Conservation (phyloP, 2,888 invertebrate genomes). For the Serrognathus titanus region DNA sequence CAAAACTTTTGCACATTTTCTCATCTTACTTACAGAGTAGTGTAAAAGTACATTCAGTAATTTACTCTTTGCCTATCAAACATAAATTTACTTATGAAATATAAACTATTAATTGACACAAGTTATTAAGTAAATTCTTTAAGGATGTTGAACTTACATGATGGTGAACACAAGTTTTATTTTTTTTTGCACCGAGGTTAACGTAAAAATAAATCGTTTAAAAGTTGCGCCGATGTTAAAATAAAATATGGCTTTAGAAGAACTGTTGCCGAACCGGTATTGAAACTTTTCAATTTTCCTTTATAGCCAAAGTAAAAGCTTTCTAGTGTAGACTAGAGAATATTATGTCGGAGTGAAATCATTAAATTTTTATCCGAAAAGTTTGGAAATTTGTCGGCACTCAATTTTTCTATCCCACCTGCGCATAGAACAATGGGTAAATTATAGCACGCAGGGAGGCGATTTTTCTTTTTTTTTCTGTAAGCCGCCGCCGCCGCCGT, state of each 20-base stretch:
- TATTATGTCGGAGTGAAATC: slow-evolving; percentile 36
- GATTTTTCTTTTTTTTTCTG: too few relatives aligned
- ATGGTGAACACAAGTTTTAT: too few relatives aligned
- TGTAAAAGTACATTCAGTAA: too few relatives aligned
- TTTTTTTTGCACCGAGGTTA: not conserved
- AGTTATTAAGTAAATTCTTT: too few relatives aligned
- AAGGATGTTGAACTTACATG: too few relatives aligned
- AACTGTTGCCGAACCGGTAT: slow-evolving; percentile 21
- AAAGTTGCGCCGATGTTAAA: slow-evolving; percentile 22
- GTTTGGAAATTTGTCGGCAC: slow-evolving; percentile 16
- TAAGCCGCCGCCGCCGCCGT: too few relatives aligned
- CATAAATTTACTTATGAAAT: too few relatives aligned
- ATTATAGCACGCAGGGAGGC: not conserved
- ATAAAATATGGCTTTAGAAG: slow-evolving; percentile 22
- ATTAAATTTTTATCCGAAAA: slow-evolving; percentile 39
- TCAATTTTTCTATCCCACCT: slow-evolving; percentile 13
- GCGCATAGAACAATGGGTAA: slow-evolving; percentile 6
- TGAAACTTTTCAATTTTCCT: slow-evolving; percentile 39
- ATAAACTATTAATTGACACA: too few relatives aligned
- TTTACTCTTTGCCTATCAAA: too few relatives aligned
- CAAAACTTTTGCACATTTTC: too few relatives aligned
- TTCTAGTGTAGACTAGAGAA: slow-evolving; percentile 36
- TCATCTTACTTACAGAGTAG: too few relatives aligned
- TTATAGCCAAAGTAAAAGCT: slow-evolving; percentile 42
- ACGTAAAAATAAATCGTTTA: slow-evolving; percentile 23